Base-by-base conservation (phyloP, 2,888 invertebrate genomes). In the Pogonocherus hispidulus region DNA sequence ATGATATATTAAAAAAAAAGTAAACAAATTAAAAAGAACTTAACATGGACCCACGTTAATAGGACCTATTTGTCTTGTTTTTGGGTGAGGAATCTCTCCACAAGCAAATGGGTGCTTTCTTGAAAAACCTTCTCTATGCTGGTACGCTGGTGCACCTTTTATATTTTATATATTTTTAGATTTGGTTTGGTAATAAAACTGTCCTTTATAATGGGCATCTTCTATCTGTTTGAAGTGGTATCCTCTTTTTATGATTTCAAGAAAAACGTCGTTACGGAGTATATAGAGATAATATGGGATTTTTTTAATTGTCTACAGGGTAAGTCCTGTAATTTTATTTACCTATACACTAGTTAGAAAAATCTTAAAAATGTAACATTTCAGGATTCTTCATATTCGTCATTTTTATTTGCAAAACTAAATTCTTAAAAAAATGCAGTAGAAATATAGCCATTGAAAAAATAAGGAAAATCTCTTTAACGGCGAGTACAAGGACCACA, bases 201-300 rank as follows among this genome's bases (percentile, higher is more conserved):
- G 1, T 93, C 93, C 86, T 86, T 93, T 70, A 92, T 93, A 54
- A 94, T 94, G 94, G 94, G 94, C 0, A 89, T 93, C 0, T 90
- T 91, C 0, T 94, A 93, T 91, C 84, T 90, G 1, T 87, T 91
- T 54, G 93, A 93, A 83, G 84, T 92, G 3, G 79, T 91, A 5
- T 91, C 92, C 1, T 89, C 89, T 0, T 70, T 90, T 32, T 84
- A 88, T 84, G 89, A 76, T 88, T 90, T 66, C 80, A 70, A 85
- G 78, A 41, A 62, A 6, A 69, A 74, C n/a, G 56, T 55, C 27
- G 60, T 81, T 86, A 88, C 72, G 82, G 74, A 74, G 46, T 74
- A 73, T 22, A 63, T 84, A 3, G 82, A 83, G 71, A 79, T 82
- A 11, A 71, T 90, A 5, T 87, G 91, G 52, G 93, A 94, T 81